A percentile compares a stretch with the other conserved stretches of the same genome.
Conservation (phyloP, 2,888 invertebrate species). For the Acleris literana region DNA sequence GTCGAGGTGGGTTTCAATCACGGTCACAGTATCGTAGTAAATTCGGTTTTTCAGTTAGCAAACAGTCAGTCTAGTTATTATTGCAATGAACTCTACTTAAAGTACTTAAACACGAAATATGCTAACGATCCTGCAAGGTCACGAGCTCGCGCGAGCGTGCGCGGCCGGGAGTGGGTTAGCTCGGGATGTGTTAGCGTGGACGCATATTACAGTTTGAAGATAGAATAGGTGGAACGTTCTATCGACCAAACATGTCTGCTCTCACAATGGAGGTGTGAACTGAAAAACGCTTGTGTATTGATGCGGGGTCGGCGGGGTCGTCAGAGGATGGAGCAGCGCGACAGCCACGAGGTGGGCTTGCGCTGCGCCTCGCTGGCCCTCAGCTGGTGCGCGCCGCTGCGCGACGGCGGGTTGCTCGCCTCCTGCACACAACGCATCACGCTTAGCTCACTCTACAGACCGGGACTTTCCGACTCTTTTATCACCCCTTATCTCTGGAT, state of each 20-base stretch:
- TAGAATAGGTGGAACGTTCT: conserved; percentile 1
- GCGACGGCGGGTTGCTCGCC: conserved; percentile 92
- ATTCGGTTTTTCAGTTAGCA: conserved; percentile 36
- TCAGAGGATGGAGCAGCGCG: conserved; percentile 95
- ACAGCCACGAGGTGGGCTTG: conserved; percentile 93
- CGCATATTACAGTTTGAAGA: conserved; percentile 9
- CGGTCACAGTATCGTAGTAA: conserved; percentile 33
- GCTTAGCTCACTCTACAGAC: not conserved
- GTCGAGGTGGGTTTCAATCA: conserved; percentile 58
- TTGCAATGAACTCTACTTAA: conserved; percentile 21
- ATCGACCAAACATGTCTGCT: conserved; percentile 23
- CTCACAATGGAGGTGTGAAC: conserved; percentile 24
- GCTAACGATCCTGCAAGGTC: conserved; percentile 32
- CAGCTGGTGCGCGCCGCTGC: conserved; percentile 90
- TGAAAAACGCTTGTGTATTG: conserved; percentile 41
- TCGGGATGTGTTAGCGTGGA: conserved; percentile 28
- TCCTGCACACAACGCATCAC: conserved; percentile 81
- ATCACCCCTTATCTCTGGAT: conserved; percentile 11
- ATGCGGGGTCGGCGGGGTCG: conserved; percentile 66
- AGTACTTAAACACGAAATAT: conserved; percentile 16
- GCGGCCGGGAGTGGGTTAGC: conserved; percentile 4
- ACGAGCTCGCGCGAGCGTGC: conserved; percentile 9
- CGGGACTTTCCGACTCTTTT: not conserved
- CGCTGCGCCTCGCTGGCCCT: conserved; percentile 90
- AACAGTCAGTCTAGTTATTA: conserved; percentile 30